Conservation (phyloP, 2,113 vertebrate genomes). For the Bolborhynchus lineola region DNA sequence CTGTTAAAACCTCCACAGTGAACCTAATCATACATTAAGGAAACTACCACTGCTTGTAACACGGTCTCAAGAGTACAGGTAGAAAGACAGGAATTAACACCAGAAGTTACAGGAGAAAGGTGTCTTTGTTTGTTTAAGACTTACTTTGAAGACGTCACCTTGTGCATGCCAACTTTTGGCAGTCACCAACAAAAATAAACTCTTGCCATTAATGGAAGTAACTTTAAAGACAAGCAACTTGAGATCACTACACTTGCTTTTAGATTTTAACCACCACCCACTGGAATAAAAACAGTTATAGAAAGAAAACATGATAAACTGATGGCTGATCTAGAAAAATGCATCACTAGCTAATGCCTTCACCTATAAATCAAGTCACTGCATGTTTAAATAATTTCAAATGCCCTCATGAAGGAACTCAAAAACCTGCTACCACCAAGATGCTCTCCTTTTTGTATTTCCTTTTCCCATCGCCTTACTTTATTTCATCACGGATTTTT, state of each 20-base stretch:
- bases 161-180: background rate
- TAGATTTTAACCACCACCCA: background rate
- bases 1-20: background rate
- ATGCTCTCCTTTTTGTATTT: background rate
- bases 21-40: background rate
- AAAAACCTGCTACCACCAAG: background rate
- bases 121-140: background rate
- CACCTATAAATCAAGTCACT: background rate
- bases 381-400: background rate
- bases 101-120: background rate
- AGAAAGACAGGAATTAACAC: background rate
- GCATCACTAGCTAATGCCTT: background rate
- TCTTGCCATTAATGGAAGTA: background rate
- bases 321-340: background rate
- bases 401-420: background rate
- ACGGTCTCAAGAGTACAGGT: background rate
- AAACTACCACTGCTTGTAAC: background rate
- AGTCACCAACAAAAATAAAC: background rate
- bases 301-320: background rate
- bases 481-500: background rate
- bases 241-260: background rate
- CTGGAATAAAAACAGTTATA: background rate
- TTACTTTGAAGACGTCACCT: background rate
- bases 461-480: background rate
- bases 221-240: background rate